phyloP scores from a whole-genome alignment of 2,113 vertebrate species.

The Chionomys nivalis region DNA sequence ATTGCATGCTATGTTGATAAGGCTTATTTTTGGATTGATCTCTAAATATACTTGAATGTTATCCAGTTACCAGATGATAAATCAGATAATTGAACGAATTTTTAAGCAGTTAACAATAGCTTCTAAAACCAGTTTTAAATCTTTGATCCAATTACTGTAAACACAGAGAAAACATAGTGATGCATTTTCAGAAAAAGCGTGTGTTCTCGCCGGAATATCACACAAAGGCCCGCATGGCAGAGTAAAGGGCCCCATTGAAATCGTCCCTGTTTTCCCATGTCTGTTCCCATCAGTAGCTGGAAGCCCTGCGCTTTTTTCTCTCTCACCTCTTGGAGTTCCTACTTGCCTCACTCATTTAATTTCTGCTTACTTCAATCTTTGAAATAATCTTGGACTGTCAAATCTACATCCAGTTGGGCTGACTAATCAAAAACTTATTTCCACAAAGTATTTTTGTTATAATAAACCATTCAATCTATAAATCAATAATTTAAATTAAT shows the following conservation, averaged over 20 bases:
- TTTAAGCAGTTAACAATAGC: slow-evolving; percentile 44
- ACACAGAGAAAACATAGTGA: not conserved
- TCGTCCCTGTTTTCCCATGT: not conserved
- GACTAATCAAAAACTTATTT: not conserved
- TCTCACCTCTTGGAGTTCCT: not conserved
- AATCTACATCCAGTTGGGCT: not conserved
- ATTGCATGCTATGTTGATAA: not conserved
- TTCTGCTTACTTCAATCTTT: slow-evolving; percentile 12
- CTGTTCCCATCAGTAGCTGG: too few species aligned
- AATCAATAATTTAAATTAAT: not conserved
- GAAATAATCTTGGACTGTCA: not conserved
- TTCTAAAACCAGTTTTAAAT: not conserved
- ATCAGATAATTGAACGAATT: not conserved
- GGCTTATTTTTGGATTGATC: slow-evolving; percentile 32
- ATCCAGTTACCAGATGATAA: slow-evolving; percentile 53
- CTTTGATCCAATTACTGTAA: slow-evolving; percentile 15
- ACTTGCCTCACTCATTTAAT: not conserved
- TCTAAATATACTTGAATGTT: slow-evolving; percentile 42
- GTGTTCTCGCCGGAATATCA: not conserved
- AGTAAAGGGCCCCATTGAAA: not conserved
- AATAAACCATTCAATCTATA: not conserved
- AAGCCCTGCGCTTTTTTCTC: not conserved
- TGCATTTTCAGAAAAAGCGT: not conserved
- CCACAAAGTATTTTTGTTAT: not conserved
- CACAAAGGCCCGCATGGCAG: not conserved